Evolutionary conservation across 2,888 invertebrate species (phyloP).

Genomic region (Andrena fulva): DNA sequence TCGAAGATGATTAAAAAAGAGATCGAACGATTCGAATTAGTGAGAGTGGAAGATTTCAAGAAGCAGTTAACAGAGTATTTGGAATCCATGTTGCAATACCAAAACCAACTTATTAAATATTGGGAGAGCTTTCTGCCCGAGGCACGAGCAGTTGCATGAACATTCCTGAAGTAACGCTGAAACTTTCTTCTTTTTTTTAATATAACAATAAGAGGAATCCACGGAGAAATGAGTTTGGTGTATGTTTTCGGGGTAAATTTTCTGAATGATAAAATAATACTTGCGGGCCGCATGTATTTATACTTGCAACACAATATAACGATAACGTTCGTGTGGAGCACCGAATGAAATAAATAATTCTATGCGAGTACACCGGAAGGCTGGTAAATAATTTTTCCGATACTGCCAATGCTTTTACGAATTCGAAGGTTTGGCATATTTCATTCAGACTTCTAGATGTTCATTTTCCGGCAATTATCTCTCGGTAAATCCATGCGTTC

Average conservation of each 20-base stretch:
- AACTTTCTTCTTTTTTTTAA: constrained; percentile 39
- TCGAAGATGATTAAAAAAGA: constrained; percentile 97
- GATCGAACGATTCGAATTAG: constrained; percentile 95
- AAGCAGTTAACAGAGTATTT: constrained; percentile 95
- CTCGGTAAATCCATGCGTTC: constrained; percentile 56
- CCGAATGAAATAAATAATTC: constrained; percentile 17
- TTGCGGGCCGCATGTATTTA: constrained; percentile 30
- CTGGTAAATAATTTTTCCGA: constrained; percentile 32
- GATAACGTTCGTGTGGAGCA: constrained; percentile 30
- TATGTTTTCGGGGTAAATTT: constrained; percentile 46
- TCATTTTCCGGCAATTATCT: constrained; percentile 55
- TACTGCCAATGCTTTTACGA: constrained; percentile 52
- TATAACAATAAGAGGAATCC: constrained; percentile 46
- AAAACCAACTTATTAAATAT: constrained; percentile 96
- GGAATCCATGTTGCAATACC: constrained; percentile 97
- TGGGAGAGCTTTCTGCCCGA: constrained; percentile 99
- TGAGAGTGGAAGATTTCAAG: constrained; percentile 95
- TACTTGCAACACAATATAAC: constrained; percentile 27
- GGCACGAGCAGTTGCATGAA: constrained; percentile 95
- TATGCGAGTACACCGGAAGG: constrained; percentile 31
- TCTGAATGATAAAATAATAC: constrained; percentile 38
- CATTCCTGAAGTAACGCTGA: constrained; percentile 67
- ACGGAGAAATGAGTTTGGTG: constrained; percentile 32
- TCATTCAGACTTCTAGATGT: constrained; percentile 43
- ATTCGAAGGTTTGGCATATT: constrained; percentile 31